Percentiles rank a stretch among this genome's conserved stretches.
Conservation (phyloP, 2,888 invertebrate species). For the Pseudeuparius sepicola region DNA sequence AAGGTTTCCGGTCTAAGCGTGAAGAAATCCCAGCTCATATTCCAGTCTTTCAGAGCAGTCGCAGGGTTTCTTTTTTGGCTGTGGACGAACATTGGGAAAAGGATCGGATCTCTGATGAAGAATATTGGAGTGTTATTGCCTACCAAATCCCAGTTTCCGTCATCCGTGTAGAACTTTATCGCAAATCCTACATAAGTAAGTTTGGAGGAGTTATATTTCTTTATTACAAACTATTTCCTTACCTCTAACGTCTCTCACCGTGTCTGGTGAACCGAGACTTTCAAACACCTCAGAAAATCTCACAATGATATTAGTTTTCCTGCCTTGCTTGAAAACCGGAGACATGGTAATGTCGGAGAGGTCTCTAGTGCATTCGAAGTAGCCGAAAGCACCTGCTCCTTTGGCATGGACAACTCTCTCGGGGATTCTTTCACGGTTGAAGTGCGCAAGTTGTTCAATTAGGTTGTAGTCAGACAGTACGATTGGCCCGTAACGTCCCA, state of each 20-base stretch:
- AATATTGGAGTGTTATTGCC: slow-evolving; percentile 90
- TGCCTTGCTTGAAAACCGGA: slow-evolving; percentile 60
- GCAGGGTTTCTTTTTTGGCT: slow-evolving; percentile 90
- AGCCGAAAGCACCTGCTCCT: slow-evolving; percentile 76
- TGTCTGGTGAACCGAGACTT: slow-evolving; percentile 80
- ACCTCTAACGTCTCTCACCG: slow-evolving; percentile 70
- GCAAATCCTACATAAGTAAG: slow-evolving; percentile 80
- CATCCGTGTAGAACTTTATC: slow-evolving; percentile 82
- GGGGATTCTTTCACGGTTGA: slow-evolving; percentile 80
- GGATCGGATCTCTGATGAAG: slow-evolving; percentile 76
- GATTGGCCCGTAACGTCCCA: slow-evolving; percentile 74
- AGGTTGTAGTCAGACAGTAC: slow-evolving; percentile 72
- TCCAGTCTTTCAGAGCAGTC: slow-evolving; percentile 77
- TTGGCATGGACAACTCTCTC: slow-evolving; percentile 86
- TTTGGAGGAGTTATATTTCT: too few relatives aligned
- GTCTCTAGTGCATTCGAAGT: slow-evolving; percentile 71
- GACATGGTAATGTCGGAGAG: slow-evolving; percentile 68
- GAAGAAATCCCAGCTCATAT: slow-evolving; percentile 93
- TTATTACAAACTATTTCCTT: slow-evolving; percentile 3
- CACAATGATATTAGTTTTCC: slow-evolving; percentile 43
- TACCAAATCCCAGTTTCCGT: slow-evolving; percentile 86
- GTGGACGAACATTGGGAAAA: slow-evolving; percentile 90
- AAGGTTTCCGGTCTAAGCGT: slow-evolving; percentile 72
- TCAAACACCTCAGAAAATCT: slow-evolving; percentile 77
- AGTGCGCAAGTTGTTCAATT: slow-evolving; percentile 65